A percentile compares a stretch with the other conserved stretches of the same genome.
These are phyloP conservation scores for Charaxes varanes DNA, from an alignment of 1,140 invertebrate species.

Conservation along the genomic window DNA sequence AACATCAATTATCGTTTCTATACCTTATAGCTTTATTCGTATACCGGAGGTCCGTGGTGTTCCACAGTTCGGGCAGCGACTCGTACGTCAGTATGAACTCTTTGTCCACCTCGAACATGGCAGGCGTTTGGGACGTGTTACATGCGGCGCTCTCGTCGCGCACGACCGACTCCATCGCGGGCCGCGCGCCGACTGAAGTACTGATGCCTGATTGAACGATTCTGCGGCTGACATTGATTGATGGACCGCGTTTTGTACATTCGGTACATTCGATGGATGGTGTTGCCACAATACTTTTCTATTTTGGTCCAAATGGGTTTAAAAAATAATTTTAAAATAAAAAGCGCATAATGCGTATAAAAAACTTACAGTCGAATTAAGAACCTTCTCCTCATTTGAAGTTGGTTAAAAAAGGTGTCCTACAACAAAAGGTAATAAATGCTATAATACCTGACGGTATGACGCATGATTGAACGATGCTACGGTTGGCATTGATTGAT, in stretches of 20 bases:
- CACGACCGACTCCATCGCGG: conserved; percentile 3
- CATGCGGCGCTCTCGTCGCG: neutral
- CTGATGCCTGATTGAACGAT: conserved; percentile 2
- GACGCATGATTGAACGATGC: no score
- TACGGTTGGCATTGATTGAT: no score
- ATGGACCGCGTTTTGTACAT: neutral
- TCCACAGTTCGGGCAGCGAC: conserved; percentile 12
- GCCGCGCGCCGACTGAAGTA: conserved; percentile 3
- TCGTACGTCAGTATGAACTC: conserved; percentile 14
- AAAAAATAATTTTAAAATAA: no score
- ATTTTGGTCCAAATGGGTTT: no score
- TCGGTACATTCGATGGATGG: no score
- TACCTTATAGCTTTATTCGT: conserved; percentile 14
- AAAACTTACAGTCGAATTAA: no score
- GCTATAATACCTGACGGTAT: no score
- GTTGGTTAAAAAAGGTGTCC: no score
- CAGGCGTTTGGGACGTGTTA: neutral
- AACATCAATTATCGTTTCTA: neutral
- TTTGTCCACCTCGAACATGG: conserved; percentile 3
- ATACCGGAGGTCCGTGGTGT: conserved; percentile 10
- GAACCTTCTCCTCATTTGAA: no score
- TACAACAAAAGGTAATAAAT: no score
- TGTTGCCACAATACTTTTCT: no score
- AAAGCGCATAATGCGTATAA: no score
- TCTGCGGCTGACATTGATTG: conserved; percentile 6